phyloP scores from a whole-genome alignment of 2,113 vertebrate species.

The Chloroceryle aenea region DNA sequence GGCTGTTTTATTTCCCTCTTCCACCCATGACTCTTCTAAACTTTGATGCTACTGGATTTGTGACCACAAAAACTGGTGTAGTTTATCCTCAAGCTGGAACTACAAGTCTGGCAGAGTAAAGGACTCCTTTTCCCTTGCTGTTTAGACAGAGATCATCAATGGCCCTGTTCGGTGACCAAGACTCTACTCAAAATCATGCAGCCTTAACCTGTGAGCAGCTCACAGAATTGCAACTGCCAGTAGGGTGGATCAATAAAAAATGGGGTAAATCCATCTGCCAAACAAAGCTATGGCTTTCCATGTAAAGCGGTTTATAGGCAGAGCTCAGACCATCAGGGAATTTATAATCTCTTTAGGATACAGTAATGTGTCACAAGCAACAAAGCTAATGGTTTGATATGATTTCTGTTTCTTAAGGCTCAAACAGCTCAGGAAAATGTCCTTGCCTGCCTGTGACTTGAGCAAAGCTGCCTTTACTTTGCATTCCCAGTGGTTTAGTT shows the following conservation, averaged over 20 bases:
- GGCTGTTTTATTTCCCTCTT: neutral
- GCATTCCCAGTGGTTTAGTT: neutral
- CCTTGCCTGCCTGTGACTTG: neutral
- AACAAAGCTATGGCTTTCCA: neutral
- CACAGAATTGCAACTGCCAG: neutral
- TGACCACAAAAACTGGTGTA: neutral
- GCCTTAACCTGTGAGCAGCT: neutral
- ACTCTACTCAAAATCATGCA: neutral
- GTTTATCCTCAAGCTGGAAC: neutral
- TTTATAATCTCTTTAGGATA: neutral
- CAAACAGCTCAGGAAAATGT: neutral
- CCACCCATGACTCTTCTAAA: neutral
- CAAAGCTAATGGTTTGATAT: neutral
- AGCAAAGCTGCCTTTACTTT: neutral
- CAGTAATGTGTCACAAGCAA: neutral
- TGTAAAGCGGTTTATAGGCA: neutral
- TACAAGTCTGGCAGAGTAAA: neutral
- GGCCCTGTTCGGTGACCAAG: neutral
- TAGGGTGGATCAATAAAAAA: neutral
- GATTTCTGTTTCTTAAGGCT: neutral
- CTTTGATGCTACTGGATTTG: neutral
- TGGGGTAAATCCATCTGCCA: neutral
- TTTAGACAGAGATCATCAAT: neutral
- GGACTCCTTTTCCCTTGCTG: neutral
- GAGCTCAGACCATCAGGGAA: neutral